A percentile compares a stretch with the other conserved stretches of the same genome.
Conservation (phyloP, 2,113 vertebrate species). For the Ophiodon elongatus region DNA sequence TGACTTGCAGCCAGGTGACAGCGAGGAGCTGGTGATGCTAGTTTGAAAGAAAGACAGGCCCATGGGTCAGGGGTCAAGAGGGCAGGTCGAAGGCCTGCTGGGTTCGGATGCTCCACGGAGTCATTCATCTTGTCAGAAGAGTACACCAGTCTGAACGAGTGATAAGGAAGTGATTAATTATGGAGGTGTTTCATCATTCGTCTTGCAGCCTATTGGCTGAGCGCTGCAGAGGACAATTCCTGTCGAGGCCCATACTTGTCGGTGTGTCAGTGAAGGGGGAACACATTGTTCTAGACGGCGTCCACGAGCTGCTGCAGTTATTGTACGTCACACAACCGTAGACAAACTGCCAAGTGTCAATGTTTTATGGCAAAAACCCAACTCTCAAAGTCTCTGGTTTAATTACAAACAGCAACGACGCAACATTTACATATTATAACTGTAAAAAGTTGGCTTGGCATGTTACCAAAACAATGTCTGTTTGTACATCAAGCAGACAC, state of each 20-base stretch:
- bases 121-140: not conserved
- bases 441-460: too few relatives aligned
- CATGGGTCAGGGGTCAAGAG: not conserved
- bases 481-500: too few relatives aligned
- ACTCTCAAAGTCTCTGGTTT: too few relatives aligned
- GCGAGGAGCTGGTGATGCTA: not conserved
- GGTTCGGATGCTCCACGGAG: not conserved
- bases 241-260: not conserved
- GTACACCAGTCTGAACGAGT: too few relatives aligned
- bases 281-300: not conserved
- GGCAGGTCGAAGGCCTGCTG: not conserved
- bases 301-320: not conserved
- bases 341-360: too few relatives aligned
- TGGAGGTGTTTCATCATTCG: not conserved
- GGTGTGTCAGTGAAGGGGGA: not conserved
- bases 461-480: too few relatives aligned
- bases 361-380: too few relatives aligned
- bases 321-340: too few relatives aligned
- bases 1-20: not conserved
- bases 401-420: too few relatives aligned
- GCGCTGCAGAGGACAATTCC: not conserved
- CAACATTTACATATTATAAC: too few relatives aligned
- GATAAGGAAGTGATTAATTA: not conserved
- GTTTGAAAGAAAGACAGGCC: not conserved
- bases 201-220: not conserved